Percentiles rank a stretch among this genome's conserved stretches.
Evolutionary conservation across 1,140 invertebrate species (phyloP).

Genomic region (Pseudomyrmex cubaensis): DNA sequence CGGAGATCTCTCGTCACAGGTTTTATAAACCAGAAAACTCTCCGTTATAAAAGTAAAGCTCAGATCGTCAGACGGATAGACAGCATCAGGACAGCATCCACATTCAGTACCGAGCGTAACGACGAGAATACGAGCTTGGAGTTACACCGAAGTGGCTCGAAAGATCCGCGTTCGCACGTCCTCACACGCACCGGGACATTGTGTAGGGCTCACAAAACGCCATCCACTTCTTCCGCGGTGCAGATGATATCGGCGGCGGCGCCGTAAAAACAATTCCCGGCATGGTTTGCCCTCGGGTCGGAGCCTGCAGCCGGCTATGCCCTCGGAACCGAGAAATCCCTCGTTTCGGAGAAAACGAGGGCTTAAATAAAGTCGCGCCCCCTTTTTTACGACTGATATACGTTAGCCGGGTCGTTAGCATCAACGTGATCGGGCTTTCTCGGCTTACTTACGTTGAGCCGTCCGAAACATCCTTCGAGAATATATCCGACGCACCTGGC

Average conservation of each 20-base stretch:
- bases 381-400: constrained; percentile 57
- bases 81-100: neutral
- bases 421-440: constrained; percentile 32
- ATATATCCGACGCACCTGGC: constrained; percentile 52
- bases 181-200: constrained; percentile 35
- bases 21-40: neutral
- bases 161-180: constrained; percentile 14
- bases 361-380: constrained; percentile 57
- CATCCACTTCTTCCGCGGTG: constrained; percentile 13
- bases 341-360: constrained; percentile 49
- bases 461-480: constrained; percentile 31
- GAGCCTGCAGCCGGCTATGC: constrained; percentile 33
- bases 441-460: constrained; percentile 45
- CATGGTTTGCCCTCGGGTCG: constrained; percentile 5
- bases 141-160: neutral
- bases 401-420: constrained; percentile 46
- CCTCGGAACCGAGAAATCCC: constrained; percentile 48
- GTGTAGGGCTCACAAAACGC: constrained; percentile 22
- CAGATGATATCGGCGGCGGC: constrained; percentile 44
- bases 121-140: neutral
- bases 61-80: neutral
- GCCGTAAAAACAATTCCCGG: constrained; percentile 50
- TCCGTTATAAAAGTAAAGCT: constrained; percentile 37
- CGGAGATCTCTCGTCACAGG: neutral
- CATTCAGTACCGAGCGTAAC: constrained; percentile 13